These are phyloP conservation scores for Alviniconcha marisindica DNA, from an alignment of 1,140 invertebrate genomes.

Conservation along the genomic window DNA sequence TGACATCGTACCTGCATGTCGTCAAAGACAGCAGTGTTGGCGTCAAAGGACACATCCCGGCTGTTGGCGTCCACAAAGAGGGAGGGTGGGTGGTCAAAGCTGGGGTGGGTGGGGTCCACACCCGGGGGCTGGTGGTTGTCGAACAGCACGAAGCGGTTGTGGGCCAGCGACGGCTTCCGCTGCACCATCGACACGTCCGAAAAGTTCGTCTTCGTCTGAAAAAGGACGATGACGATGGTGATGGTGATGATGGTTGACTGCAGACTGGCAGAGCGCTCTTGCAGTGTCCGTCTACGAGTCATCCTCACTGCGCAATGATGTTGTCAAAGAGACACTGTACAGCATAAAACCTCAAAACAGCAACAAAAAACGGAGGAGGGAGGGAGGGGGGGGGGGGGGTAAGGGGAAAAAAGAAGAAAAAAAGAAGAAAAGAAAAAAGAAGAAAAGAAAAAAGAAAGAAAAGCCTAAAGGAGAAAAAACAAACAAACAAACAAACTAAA, in stretches of 20 bases:
- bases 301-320: no score
- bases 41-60: neutral
- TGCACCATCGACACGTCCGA: constrained; percentile 8
- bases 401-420: neutral
- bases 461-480: neutral
- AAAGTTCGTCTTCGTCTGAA: constrained; percentile 5
- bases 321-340: neutral
- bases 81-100: neutral
- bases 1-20: neutral
- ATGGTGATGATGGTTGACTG: neutral
- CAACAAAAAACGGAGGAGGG: neutral
- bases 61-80: neutral
- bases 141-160: constrained; percentile 27
- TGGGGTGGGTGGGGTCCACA: neutral
- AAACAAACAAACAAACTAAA: no score
- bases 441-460: neutral
- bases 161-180: neutral
- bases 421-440: constrained; percentile 12
- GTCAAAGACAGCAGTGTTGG: neutral
- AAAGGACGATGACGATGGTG: neutral
- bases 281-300: neutral
- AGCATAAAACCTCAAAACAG: neutral
- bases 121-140: neutral
- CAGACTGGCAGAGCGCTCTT: neutral
- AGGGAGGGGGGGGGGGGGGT: neutral